Evolutionary conservation across 1,140 invertebrate species (phyloP).

Genomic region (Leptinotarsa defecta): DNA sequence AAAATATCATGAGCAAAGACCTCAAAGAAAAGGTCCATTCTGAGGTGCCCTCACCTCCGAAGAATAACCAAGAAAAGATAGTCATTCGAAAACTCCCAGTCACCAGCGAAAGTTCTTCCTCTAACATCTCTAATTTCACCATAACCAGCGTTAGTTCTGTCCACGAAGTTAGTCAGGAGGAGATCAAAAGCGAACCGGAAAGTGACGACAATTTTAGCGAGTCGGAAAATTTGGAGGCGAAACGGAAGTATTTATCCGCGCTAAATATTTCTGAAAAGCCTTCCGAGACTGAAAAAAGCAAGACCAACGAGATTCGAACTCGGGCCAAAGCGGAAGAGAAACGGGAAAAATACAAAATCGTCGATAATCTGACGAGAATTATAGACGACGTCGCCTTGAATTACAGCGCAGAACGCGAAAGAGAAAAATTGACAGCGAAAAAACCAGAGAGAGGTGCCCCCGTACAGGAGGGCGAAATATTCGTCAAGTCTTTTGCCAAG

Average conservation of each 20-base stretch:
- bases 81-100: not conserved
- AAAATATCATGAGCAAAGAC: conserved; percentile 32
- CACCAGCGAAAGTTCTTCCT: not conserved
- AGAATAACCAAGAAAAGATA: not conserved
- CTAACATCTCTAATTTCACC: not conserved
- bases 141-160: not conserved
- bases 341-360: conserved; percentile 32
- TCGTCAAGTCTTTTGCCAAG: conserved; percentile 47
- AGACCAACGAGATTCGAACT: conserved; percentile 44
- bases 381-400: conserved; percentile 44
- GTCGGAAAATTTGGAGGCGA: conserved; percentile 45
- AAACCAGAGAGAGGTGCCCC: conserved; percentile 25
- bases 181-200: conserved; percentile 56
- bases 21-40: conserved; percentile 12
- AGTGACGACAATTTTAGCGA: conserved; percentile 45
- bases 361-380: conserved; percentile 41
- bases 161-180: conserved; percentile 23
- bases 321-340: conserved; percentile 52
- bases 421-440: conserved; percentile 4
- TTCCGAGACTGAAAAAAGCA: conserved; percentile 34
- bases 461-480: conserved; percentile 38
- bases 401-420: conserved; percentile 33
- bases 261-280: conserved; percentile 49
- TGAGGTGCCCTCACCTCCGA: conserved; percentile 3
- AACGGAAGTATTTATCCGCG: conserved; percentile 49